Evolutionary conservation across 2,888 invertebrate genomes (phyloP).

Genomic region (Brenthis hecate): DNA sequence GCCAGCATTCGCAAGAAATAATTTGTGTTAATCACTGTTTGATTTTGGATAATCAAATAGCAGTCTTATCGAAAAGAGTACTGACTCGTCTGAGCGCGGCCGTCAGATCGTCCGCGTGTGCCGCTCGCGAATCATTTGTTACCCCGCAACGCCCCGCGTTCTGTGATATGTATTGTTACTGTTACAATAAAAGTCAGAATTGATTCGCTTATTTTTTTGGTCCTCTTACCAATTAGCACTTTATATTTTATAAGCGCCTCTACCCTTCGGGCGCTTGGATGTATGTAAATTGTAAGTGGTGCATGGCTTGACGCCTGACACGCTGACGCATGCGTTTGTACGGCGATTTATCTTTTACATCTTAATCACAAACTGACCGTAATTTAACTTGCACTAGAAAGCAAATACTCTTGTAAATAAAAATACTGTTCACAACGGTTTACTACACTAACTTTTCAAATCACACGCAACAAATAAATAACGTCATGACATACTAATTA

Average conservation of each 20-base stretch:
- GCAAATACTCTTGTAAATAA: constrained; percentile 43
- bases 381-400: constrained; percentile 57
- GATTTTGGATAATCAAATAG: constrained; percentile 18
- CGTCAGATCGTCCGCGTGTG: constrained; percentile 56
- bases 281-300: constrained; percentile 63
- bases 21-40: constrained; percentile 48
- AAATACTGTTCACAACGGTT: constrained; percentile 29
- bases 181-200: constrained; percentile 78
- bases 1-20: constrained; percentile 80
- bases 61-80: constrained; percentile 61
- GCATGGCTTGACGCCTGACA: constrained; percentile 75
- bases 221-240: constrained; percentile 57
- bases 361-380: constrained; percentile 41
- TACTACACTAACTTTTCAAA: constrained; percentile 23
- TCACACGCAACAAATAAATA: constrained; percentile 21
- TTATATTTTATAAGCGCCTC: constrained; percentile 55
- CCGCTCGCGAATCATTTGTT: constrained; percentile 65
- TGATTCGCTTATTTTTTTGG: constrained; percentile 65
- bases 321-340: constrained; percentile 73
- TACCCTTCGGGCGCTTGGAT: constrained; percentile 61
- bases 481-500: constrained; percentile 21
- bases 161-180: constrained; percentile 82
- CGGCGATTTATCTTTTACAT: constrained; percentile 50
- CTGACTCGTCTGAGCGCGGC: constrained; percentile 65
- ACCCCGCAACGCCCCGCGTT: constrained; percentile 82